These are phyloP conservation scores for Pseudoips prasinana DNA, from an alignment of 2,888 invertebrate species.

Conservation along the genomic window DNA sequence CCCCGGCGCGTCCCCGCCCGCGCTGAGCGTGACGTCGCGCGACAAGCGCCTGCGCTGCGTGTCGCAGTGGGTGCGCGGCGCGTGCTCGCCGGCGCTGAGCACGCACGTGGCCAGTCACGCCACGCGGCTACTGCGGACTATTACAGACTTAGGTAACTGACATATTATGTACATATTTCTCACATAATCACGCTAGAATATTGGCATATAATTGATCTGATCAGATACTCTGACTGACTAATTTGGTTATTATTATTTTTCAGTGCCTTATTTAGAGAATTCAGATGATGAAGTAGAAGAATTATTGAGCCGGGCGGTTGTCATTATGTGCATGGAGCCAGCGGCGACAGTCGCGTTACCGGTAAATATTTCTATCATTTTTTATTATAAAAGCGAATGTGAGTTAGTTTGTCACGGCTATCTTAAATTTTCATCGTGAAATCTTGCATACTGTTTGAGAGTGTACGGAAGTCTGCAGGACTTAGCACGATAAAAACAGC, in stretches of 20 bases:
- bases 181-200: too few relatives aligned
- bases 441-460: too few relatives aligned
- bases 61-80: slow-evolving; percentile 50
- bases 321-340: slow-evolving; percentile 61
- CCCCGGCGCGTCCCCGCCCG: not conserved
- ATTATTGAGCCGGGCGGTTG: slow-evolving; percentile 51
- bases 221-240: too few relatives aligned
- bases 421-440: too few relatives aligned
- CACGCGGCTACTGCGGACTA: slow-evolving; percentile 24
- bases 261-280: slow-evolving; percentile 44
- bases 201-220: too few relatives aligned
- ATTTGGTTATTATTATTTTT: too few relatives aligned
- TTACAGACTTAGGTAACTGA: slow-evolving; percentile 42
- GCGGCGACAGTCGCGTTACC: slow-evolving; percentile 50
- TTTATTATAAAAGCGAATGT: too few relatives aligned
- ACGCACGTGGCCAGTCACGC: slow-evolving; percentile 39
- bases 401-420: too few relatives aligned
- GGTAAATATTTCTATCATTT: slow-evolving; percentile 40
- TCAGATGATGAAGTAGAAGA: slow-evolving; percentile 49
- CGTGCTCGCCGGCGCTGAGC: slow-evolving; percentile 37
- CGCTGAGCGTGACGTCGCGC: slow-evolving; percentile 3
- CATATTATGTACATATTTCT: too few relatives aligned
- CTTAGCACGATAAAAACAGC: too few relatives aligned
- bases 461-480: too few relatives aligned
- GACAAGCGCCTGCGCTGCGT: slow-evolving; percentile 41